Evolutionary conservation across 2,888 invertebrate species (phyloP), one percentile per base, ranked within the genome.

Genomic region (Caenorhabditis drosophilae): DNA sequence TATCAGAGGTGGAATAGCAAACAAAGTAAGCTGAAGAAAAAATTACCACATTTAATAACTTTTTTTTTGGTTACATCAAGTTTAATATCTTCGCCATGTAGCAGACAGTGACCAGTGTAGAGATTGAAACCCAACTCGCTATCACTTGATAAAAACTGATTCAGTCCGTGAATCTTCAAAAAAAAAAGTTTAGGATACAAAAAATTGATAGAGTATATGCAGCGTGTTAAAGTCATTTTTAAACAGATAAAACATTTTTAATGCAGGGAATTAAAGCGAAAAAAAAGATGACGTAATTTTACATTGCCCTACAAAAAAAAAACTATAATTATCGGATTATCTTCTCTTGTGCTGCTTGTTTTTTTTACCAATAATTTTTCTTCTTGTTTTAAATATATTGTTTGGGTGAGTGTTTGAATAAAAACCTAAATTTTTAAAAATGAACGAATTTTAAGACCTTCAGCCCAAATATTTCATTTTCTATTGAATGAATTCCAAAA

Each of bases 81-180:
- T 42, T 70, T 74, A 22, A 82, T 75, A 69, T 81, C 81, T 22
- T 74, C 71, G 12, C 77, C 79, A 15, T 71, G 67, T 23, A 80
- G 56, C 22, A 81, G 49, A 35, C 75, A 72, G 38, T 74, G 58
- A 20, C 77, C 77, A 23, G 80, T 78, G 47, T 79, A 77, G 11
- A 78, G 62, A 64, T 77, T 73, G 26, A 73, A 69, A 23, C 81
- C 81, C 31, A 81, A 51, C 15, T 55, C 42, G 6, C 69, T 73
- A 20, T 68, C 44, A 9, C 56, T 58, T 2, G 72, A 57, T 6
- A 77, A 51, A 31, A 67, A 73, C 45, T 77, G 75, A 50, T 77
- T 73, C 31, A 73, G 64, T 6, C 76, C 76, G 49, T 62, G 72
- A 31, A 75, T 63, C 74, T 76, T 45, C 27, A 57, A 58, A 46